Evolutionary conservation across 2,888 invertebrate genomes (phyloP).

Genomic region (Drosophila anomalata): DNA sequence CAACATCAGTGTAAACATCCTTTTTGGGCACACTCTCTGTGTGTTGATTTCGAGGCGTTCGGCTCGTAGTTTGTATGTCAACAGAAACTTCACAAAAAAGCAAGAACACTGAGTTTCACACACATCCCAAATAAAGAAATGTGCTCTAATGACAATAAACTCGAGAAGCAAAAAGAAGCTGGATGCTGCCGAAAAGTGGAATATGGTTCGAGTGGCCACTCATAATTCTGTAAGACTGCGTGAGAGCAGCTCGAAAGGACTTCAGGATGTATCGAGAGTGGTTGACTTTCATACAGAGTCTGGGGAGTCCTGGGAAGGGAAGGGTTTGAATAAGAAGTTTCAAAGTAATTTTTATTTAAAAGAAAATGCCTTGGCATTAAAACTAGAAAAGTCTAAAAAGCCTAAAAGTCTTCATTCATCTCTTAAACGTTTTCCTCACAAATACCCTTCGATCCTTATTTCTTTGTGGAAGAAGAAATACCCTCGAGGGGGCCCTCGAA

Average conservation of each 20-base stretch:
- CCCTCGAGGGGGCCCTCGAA: slow-evolving; percentile 19
- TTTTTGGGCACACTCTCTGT: slow-evolving; percentile 13
- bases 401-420: slow-evolving; percentile 1
- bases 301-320: background rate
- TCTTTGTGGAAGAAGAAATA: slow-evolving; percentile 3
- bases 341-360: no score
- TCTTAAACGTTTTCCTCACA: slow-evolving; percentile 19
- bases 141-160: slow-evolving; percentile 28
- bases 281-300: slow-evolving; percentile 21
- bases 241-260: slow-evolving; percentile 49
- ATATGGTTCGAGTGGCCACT: slow-evolving; percentile 58
- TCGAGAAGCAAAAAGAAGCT: slow-evolving; percentile 11
- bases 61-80: slow-evolving; percentile 62
- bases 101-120: slow-evolving; percentile 17
- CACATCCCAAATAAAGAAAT: slow-evolving; percentile 54
- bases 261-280: slow-evolving; percentile 25
- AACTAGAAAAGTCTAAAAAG: no score
- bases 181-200: slow-evolving; percentile 33
- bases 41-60: slow-evolving; percentile 52
- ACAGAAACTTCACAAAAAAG: slow-evolving; percentile 56
- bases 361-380: no score
- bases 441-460: slow-evolving; percentile 9
- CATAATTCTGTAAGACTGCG: slow-evolving; percentile 61
- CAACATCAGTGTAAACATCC: slow-evolving; percentile 48
- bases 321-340: no score